These are phyloP conservation scores for Rhorus exstirpatorius DNA, from an alignment of 2,888 invertebrate species.

Conservation along the genomic window DNA sequence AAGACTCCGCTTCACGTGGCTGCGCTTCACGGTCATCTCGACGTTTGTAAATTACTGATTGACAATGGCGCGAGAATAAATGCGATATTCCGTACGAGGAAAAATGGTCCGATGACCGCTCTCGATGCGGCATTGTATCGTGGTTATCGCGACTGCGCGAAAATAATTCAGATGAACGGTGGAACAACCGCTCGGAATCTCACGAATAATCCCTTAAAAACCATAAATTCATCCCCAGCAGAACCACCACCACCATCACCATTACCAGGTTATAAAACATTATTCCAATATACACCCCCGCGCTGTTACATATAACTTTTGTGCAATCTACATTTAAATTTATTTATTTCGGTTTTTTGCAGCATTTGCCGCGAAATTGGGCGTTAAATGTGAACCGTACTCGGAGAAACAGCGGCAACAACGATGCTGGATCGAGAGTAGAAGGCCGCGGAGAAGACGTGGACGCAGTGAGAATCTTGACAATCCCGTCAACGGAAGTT, in stretches of 20 bases:
- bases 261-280: too few relatives aligned
- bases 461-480: too few relatives aligned
- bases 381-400: conserved; percentile 79
- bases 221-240: too few relatives aligned
- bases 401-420: conserved; percentile 78
- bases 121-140: conserved; percentile 96
- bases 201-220: conserved; percentile 46
- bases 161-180: conserved; percentile 96
- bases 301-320: too few relatives aligned
- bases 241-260: too few relatives aligned
- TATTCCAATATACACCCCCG: too few relatives aligned
- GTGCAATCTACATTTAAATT: too few relatives aligned
- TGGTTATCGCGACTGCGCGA: conserved; percentile 96
- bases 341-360: too few relatives aligned
- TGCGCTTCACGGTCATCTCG: conserved; percentile 96
- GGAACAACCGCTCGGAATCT: conserved; percentile 91
- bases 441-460: conserved; percentile 68
- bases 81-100: conserved; percentile 93
- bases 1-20: conserved; percentile 97
- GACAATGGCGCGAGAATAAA: conserved; percentile 95
- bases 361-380: conserved; percentile 83
- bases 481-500: conserved; percentile 79
- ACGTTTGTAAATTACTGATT: conserved; percentile 95
- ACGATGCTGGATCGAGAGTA: conserved; percentile 82
- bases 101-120: conserved; percentile 95